Base-by-base conservation (phyloP, 1,140 invertebrate species). In the Drosophila triauraria region DNA sequence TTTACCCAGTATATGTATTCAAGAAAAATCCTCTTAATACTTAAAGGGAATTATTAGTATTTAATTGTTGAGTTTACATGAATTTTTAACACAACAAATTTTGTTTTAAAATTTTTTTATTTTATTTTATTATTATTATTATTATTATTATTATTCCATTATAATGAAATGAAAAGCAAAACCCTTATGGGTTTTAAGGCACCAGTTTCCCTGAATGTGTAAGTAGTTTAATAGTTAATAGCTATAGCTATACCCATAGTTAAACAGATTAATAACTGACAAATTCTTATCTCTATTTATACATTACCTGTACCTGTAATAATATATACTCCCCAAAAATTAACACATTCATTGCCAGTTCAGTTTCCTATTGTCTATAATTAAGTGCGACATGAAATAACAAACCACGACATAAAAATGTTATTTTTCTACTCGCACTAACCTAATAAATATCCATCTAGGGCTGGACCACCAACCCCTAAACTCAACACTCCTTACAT, bases 351-450 rank as follows among this genome's bases (percentile, higher is more conserved):
- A 48, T 64, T 51, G 46, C 25, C 40, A 13, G 27, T 10, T 32
- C 38, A 43, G 62, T 68, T 70, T 44, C 32, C 50, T 35, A 70
- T 68, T 70, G 67, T 10, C 40, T 13, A 17, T 70, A 51, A 70
- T 70, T 68, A 67, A 68, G 62, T 67, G 63, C 40, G 40, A 68
- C 62, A 68, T 54, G 40, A 20, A 53, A 68, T 54, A 69, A 44
- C 62, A 68, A 70, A 47, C 48, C 67, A 68, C 48, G 32, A 38
- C 30, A 70, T 70, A 44, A 70, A 70, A 68, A 46, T 30, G 25
- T 68, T 68, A 56, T 56, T 69, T 54, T 42, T 23, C 46, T 42
- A 32, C 17, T 25, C 17, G 23, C 23, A 10, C 3, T 4, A n/a
- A 8, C 20, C 46, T 53, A 42, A 75, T 74, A 74, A 72, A 72